phyloP scores from a whole-genome alignment of 2,888 invertebrate species.

The Plutella xylostella region DNA sequence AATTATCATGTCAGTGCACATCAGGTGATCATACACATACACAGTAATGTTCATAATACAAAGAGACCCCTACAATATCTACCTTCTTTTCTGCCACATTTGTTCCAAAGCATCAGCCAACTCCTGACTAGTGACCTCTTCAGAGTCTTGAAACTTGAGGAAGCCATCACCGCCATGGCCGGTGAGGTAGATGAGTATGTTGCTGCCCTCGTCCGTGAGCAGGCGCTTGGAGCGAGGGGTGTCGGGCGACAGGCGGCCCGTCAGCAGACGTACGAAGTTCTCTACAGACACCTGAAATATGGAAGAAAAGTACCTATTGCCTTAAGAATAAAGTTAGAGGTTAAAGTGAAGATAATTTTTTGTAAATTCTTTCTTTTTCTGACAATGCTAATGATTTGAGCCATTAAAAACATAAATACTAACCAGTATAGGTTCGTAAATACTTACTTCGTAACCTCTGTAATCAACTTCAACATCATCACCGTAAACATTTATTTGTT shows the following conservation, averaged over 20 bases:
- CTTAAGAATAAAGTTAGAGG: not conserved
- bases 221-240: slow-evolving; percentile 96
- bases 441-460: slow-evolving; percentile 85
- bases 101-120: slow-evolving; percentile 98
- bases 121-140: slow-evolving; percentile 98
- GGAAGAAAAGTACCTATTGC: not conserved
- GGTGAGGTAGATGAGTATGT: slow-evolving; percentile 95
- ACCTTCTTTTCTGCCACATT: slow-evolving; percentile 99
- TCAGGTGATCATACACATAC: too few species aligned
- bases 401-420: not conserved
- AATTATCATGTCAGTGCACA: too few species aligned
- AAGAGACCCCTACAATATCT: slow-evolving; percentile 6
- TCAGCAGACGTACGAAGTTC: slow-evolving; percentile 96
- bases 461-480: slow-evolving; percentile 99
- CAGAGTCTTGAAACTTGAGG: slow-evolving; percentile 98
- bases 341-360: not conserved
- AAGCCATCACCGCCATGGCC: slow-evolving; percentile 99
- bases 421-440: too few species aligned
- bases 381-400: not conserved
- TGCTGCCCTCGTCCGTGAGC: slow-evolving; percentile 96
- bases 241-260: slow-evolving; percentile 91
- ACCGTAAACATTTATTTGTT: slow-evolving; percentile 98
- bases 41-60: too few species aligned
- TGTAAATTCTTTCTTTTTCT: not conserved
- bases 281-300: slow-evolving; percentile 90